Base-by-base conservation (phyloP, 2,888 invertebrate genomes). In the Troglohyphantes excavatus region DNA sequence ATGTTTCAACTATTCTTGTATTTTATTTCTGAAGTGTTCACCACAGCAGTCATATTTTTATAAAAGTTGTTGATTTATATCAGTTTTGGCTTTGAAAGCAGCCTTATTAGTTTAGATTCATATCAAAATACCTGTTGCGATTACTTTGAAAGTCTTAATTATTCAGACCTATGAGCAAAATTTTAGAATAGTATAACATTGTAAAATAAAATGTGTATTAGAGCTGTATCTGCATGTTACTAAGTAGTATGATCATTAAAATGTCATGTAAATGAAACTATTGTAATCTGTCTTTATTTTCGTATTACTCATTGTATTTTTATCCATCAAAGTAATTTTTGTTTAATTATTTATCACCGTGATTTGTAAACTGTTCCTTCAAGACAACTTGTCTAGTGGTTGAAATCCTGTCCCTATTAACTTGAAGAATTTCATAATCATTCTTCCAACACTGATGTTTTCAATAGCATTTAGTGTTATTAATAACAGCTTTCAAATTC, bases 51-150 rank as follows among this genome's bases (percentile, higher is more conserved):
- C 39, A 39, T 78, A 78, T 78, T 78, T 78, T 78, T 78, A 78
- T 78, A 78, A 43, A 78, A 43, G 63, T 59, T 73, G 26, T 73
- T 83, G 53, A 53, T 83, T 83, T 83, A 33, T 39, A 83, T 65
- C 17, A 27, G 1, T 83, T 83, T 63, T 63, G 43, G 33, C 73
- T 73, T 63, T 46, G 46, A 65, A 67, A 81, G 76, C 59, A 70
- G 86, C 86, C 86, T 86, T 86, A 85, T 85, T 85, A 76, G 85
- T 78, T 82, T 73, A 39, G 53, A 59, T n/a, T 63, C 86, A 86
- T 86, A 86, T 86, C 86, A 86, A 78, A 83, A 43, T 21, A 65
- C 39, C 39, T 61, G 43, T 39, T 43, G 33, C 39, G 39, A 43
- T 78, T 63, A 43, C 33, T 63, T 78, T 65, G 33, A 65, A 78